Conservation (phyloP, 2,797 vertebrate genomes). For the Serranus cabrilla region DNA sequence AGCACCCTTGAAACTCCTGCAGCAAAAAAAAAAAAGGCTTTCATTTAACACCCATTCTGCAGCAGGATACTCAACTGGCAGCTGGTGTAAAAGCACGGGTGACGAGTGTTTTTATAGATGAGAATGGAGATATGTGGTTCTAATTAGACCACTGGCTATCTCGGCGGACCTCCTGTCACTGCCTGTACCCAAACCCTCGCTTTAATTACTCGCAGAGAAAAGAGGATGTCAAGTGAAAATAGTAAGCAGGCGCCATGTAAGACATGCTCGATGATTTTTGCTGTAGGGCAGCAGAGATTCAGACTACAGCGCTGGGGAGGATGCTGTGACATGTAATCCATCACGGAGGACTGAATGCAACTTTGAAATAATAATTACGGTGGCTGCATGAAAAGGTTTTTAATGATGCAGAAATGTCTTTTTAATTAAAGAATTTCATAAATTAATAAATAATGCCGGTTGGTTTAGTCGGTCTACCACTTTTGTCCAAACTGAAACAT, state of each 20-base stretch:
- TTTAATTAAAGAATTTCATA: neutral
- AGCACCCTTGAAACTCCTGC: slow-evolving; percentile 46
- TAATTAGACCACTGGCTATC: slow-evolving; percentile 81
- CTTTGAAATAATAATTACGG: slow-evolving; percentile 29
- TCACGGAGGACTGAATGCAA: slow-evolving; percentile 27
- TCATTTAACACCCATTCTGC: slow-evolving; percentile 55
- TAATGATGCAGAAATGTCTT: neutral
- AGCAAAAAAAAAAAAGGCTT: slow-evolving; percentile 23
- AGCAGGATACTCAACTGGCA: slow-evolving; percentile 59
- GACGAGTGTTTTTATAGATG: slow-evolving; percentile 65
- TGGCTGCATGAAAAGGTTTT: neutral
- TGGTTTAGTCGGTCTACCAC: too few relatives aligned
- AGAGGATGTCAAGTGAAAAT: slow-evolving; percentile 78
- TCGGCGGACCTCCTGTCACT: slow-evolving; percentile 77
- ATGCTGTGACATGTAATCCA: slow-evolving; percentile 51
- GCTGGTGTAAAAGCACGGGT: slow-evolving; percentile 63
- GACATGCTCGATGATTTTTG: slow-evolving; percentile 64
- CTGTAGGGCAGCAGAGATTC: slow-evolving; percentile 51
- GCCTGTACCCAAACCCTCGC: slow-evolving; percentile 60
- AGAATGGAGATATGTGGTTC: slow-evolving; percentile 73
- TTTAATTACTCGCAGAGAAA: slow-evolving; percentile 80
- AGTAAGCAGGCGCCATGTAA: slow-evolving; percentile 63
- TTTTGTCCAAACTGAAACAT: neutral
- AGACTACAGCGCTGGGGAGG: slow-evolving; percentile 28
- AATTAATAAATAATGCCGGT: too few relatives aligned